These are phyloP conservation scores for Larimichthys polyactis DNA, from an alignment of 2,113 vertebrate species.

Conservation along the genomic window DNA sequence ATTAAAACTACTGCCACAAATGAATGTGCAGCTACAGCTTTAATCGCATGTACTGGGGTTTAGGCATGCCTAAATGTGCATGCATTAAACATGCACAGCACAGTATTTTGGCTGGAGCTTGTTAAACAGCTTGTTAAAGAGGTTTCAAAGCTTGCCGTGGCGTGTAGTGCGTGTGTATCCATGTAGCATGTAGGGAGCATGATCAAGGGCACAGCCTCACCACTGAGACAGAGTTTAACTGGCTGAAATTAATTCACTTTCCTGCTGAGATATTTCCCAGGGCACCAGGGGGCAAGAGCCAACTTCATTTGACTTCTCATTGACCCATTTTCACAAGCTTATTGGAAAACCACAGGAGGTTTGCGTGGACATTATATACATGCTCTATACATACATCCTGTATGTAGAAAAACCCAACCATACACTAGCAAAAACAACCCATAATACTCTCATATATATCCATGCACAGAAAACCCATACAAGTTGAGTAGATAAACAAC, in stretches of 20 bases:
- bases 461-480: background rate
- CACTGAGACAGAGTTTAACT: conserved; percentile 80
- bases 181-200: conserved; percentile 71
- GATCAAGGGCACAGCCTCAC: conserved; percentile 76
- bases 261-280: conserved; percentile 83
- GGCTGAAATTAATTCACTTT: conserved; percentile 85
- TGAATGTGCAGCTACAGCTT: background rate
- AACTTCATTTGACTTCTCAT: conserved; percentile 84
- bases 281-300: conserved; percentile 82
- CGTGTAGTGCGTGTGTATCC: conserved; percentile 32
- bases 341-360: conserved; percentile 68
- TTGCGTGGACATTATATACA: conserved; percentile 48
- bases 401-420: conserved; percentile 8
- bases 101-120: conserved; percentile 45
- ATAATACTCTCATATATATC: background rate
- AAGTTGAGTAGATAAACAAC: background rate
- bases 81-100: conserved; percentile 29
- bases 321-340: conserved; percentile 83
- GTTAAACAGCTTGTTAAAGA: conserved; percentile 61
- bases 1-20: background rate
- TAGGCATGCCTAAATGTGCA: conserved; percentile 9
- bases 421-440: background rate
- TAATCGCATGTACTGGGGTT: conserved; percentile 8
- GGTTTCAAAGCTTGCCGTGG: conserved; percentile 47
- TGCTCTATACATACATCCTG: conserved; percentile 23